phyloP scores from a whole-genome alignment of 2,113 vertebrate species.

The Bos javanicus region DNA sequence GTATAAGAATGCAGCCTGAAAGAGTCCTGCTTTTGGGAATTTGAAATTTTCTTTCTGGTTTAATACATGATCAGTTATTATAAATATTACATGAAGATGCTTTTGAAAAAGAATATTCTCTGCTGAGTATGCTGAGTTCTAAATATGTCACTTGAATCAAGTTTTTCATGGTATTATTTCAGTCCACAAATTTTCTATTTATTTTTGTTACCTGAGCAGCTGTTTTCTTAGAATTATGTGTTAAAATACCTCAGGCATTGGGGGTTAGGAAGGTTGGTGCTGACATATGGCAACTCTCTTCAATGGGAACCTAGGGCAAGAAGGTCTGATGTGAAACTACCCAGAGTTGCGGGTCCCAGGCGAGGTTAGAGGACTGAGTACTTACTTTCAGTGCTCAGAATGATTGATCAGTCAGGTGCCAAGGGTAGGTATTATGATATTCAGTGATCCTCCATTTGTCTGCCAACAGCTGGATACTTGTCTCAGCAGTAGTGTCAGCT shows the following conservation, averaged over 20 bases:
- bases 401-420: background rate
- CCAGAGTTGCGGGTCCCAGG: background rate
- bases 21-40: background rate
- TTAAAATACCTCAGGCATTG: background rate
- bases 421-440: background rate
- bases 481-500: background rate
- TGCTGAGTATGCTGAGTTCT: background rate
- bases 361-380: background rate
- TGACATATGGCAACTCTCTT: background rate
- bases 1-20: background rate
- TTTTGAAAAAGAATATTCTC: conserved; percentile 13
- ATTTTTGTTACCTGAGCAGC: background rate
- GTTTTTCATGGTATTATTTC: background rate
- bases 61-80: background rate
- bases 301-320: background rate
- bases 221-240: background rate
- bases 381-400: background rate
- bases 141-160: conserved; percentile 1
- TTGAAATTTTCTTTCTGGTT: conserved; percentile 3
- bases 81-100: background rate
- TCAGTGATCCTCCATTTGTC: background rate
- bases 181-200: background rate
- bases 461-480: background rate
- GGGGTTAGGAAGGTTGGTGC: background rate
- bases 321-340: background rate